phyloP scores from a whole-genome alignment of 2,797 vertebrate genomes.

The Chelon labrosus region DNA sequence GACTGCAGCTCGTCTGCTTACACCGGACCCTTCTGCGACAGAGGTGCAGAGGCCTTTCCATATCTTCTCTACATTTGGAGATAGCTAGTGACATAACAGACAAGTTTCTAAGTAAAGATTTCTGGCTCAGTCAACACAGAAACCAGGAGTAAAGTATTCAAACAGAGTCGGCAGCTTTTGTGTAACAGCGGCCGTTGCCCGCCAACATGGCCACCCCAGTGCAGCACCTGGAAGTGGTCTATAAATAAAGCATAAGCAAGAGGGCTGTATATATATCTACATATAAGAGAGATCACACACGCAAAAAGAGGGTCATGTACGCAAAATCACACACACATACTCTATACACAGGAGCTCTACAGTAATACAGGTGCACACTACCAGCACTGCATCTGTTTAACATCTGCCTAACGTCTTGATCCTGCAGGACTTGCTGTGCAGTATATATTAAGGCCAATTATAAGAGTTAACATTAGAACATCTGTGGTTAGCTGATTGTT shows the following conservation, averaged over 20 bases:
- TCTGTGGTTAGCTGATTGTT: too few species aligned
- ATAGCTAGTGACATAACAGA: too few species aligned
- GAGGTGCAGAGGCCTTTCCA: slow-evolving; percentile 78
- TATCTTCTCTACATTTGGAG: too few species aligned
- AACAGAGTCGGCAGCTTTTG: too few species aligned
- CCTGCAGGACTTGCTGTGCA: too few species aligned
- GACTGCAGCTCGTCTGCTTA: slow-evolving; percentile 90
- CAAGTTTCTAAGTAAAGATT: too few species aligned
- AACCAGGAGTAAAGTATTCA: too few species aligned
- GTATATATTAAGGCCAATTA: not conserved
- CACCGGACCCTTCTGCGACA: slow-evolving; percentile 90
- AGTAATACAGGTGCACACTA: not conserved
- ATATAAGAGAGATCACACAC: not conserved
- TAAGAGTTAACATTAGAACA: not conserved
- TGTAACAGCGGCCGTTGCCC: too few species aligned
- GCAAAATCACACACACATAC: too few species aligned
- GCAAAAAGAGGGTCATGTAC: not conserved
- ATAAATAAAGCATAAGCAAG: slow-evolving; percentile 7
- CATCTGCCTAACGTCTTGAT: not conserved
- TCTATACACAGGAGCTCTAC: too few species aligned
- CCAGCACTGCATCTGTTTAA: not conserved
- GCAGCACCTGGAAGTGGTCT: slow-evolving; percentile 3
- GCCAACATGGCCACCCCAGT: not conserved
- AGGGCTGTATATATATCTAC: not conserved
- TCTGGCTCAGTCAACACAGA: too few species aligned